Percentiles rank a stretch among this genome's conserved stretches.
Evolutionary conservation across 2,113 vertebrate species (phyloP).

Genomic region (Greenwoodochromis staneri): DNA sequence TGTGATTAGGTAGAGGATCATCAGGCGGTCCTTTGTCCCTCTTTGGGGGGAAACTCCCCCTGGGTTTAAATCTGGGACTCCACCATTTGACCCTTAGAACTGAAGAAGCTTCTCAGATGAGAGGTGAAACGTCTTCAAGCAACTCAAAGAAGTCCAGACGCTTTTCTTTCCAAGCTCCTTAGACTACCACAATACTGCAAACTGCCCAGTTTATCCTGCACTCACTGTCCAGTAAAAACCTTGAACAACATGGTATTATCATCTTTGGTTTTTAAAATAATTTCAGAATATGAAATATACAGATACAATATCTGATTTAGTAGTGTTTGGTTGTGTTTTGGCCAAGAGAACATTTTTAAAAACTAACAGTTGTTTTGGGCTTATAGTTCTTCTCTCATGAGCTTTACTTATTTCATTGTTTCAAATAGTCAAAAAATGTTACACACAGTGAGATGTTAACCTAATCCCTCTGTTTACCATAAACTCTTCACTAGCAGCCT

Average conservation of each 20-base stretch:
- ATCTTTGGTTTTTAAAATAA: neutral
- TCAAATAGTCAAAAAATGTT: neutral
- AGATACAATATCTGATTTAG: neutral
- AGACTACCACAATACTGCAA: neutral
- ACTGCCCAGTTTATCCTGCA: neutral
- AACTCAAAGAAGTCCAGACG: neutral
- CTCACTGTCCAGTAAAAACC: neutral
- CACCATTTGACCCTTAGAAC: neutral
- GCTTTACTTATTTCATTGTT: neutral
- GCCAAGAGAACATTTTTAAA: neutral
- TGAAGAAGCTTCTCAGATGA: neutral
- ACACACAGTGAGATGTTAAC: neutral
- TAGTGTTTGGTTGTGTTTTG: neutral
- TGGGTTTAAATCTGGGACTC: neutral
- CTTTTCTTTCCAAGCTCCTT: neutral
- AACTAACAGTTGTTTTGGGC: neutral
- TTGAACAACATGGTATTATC: neutral
- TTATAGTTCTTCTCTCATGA: neutral
- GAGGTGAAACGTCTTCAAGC: neutral
- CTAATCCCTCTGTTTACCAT: neutral
- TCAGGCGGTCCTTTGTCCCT: neutral
- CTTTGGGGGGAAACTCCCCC: neutral
- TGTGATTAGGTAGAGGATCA: neutral
- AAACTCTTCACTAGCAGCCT: neutral
- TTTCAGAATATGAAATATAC: neutral